A percentile compares a stretch with the other conserved stretches of the same genome.
Conservation (phyloP, 2,113 vertebrate species). For the Lontra canadensis region DNA sequence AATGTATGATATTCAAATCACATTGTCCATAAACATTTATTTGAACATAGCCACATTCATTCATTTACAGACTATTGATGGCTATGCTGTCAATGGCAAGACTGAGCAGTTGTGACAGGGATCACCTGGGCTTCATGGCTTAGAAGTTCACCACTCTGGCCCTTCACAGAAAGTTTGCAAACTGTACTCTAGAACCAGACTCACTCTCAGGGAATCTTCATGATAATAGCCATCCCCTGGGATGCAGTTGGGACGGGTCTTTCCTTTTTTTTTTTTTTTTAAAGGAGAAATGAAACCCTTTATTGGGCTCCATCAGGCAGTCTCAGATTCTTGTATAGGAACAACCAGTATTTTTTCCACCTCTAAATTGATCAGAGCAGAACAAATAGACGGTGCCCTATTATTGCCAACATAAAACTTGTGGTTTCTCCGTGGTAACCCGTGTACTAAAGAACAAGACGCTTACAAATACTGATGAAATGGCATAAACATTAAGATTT, state of each 20-base stretch:
- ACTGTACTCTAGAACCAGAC: neutral
- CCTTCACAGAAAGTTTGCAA: neutral
- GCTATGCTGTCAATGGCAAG: neutral
- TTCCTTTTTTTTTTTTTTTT: neutral
- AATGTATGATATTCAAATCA: conserved; percentile 58
- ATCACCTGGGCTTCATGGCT: neutral
- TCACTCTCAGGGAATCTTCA: neutral
- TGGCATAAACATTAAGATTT: neutral
- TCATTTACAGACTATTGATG: neutral
- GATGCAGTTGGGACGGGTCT: rapidly evolving
- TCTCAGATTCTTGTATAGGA: neutral
- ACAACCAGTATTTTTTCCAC: neutral
- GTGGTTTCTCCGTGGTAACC: neutral
- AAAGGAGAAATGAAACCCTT: neutral
- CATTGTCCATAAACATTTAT: conserved; percentile 45
- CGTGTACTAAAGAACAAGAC: neutral
- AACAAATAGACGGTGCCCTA: neutral
- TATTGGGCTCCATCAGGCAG: neutral
- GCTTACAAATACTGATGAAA: neutral
- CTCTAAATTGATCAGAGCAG: neutral
- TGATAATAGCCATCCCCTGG: neutral
- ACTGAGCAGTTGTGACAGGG: neutral
- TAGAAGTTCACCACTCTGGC: neutral
- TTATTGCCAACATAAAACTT: neutral
- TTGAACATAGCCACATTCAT: neutral